Evolutionary conservation across 64 coral and sea anemone species (phyloP), one percentile per base, ranked within the genome.

Genomic region (Dendrophyllia cribrosa): DNA sequence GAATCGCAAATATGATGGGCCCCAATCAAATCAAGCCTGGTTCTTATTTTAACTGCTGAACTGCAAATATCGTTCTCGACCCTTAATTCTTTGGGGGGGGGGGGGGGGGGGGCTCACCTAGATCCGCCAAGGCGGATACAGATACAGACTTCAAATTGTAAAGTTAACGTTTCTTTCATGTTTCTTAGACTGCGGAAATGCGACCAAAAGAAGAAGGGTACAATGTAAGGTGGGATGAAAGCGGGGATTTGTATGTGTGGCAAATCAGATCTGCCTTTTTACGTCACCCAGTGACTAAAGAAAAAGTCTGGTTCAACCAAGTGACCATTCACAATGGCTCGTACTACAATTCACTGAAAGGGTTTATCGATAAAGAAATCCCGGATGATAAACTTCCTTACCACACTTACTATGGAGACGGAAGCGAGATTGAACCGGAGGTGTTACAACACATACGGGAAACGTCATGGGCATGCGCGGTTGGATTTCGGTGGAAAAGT

Each of bases 381-480:
- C 20, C 46, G 50, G 51, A 82, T 44, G 76, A 82, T 17, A 70
- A 50, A 6, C 82, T 43, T 66, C 77, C 77, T 1, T 23, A 17
- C 15, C 64, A 82, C 78, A 58, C 65, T 21, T 56, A 48, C 48
- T 90, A 90, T 58, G 88, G 88, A n/a, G 88, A 90, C 43, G 88
- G 77, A 58, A 90, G 46, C 5, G 65, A 56, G 10, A 82, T 90
- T 4, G 88, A 90, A 90, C 88, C 88, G 51, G 77, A 90, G 79
- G 88, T 79, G 23, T 22, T 90, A 7, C 88, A 90, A 15, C 76
- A 90, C 65, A 82, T 90, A 76, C 47, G 88, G 51, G 77, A 76
- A 82, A 58, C 14, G 3, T 24, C 48, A 12, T 90, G 88, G 88
- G 10, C 51, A 78, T 90, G 88, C 66, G 66, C 88, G 3, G 51